phyloP scores from a whole-genome alignment of 1,140 invertebrate genomes.

The Aphis craccivora region DNA sequence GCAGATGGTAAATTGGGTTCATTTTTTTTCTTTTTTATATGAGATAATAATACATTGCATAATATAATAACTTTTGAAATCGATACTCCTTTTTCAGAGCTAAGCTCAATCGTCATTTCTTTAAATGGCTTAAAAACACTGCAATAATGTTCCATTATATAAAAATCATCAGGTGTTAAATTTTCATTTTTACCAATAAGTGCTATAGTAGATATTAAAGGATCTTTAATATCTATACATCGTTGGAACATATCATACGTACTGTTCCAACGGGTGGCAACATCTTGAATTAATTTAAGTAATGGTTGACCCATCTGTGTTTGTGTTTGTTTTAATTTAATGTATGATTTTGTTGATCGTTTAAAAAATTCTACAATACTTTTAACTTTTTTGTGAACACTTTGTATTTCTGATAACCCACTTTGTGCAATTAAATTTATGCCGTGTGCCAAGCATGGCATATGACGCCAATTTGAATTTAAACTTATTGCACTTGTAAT shows the following conservation, averaged over 20 bases:
- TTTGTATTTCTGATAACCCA: background rate
- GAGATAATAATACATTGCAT: too few relatives aligned
- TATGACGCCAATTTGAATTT: background rate
- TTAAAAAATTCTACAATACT: constrained; percentile 21
- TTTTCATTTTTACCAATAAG: constrained; percentile 6
- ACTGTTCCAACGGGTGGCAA: constrained; percentile 63
- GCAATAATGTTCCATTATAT: constrained; percentile 27
- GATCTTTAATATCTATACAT: constrained; percentile 59
- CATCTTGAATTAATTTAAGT: constrained; percentile 62
- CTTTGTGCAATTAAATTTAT: background rate
- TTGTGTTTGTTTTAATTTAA: constrained; percentile 30
- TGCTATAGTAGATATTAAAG: constrained; percentile 57
- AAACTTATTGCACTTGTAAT: constrained; percentile 15
- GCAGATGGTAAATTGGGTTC: too few relatives aligned
- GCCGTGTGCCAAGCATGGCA: background rate
- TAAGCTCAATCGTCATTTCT: constrained; percentile 11
- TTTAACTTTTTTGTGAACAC: background rate
- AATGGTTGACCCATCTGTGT: constrained; percentile 59
- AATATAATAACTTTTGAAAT: constrained; percentile 27
- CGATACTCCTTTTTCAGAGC: constrained; percentile 23
- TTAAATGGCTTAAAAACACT: constrained; percentile 19
- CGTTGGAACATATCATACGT: constrained; percentile 62
- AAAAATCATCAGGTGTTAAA: constrained; percentile 8
- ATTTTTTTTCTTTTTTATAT: too few relatives aligned
- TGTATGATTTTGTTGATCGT: background rate